Conservation (phyloP, 2,888 invertebrate species). For the Noctuana brunneofusca region DNA sequence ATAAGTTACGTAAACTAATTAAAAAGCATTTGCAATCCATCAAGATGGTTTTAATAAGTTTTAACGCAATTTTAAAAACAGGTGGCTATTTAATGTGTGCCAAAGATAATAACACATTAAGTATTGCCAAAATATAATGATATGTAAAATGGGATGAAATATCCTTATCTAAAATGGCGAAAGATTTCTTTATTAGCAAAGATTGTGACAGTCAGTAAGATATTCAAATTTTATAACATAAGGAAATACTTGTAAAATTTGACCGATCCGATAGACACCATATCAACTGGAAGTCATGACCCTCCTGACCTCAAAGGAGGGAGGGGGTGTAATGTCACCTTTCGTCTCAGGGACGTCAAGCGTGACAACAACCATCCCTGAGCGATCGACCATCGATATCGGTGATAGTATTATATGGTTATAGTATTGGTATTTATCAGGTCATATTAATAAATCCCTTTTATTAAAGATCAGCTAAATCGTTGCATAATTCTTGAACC, state of each 20-base stretch:
- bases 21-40: conserved; percentile 3
- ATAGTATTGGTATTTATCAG: no score
- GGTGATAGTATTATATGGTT: no score
- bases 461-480: no score
- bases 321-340: no score
- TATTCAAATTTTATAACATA: neutral
- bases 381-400: no score
- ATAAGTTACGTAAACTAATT: conserved; percentile 12
- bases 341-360: no score
- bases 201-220: neutral
- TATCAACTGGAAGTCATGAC: no score
- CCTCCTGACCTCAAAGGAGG: no score
- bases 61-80: conserved; percentile 11
- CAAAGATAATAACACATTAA: conserved; percentile 9
- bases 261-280: no score
- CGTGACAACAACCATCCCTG: no score
- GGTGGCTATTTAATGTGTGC: conserved; percentile 7
- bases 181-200: neutral
- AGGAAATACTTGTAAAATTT: neutral
- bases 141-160: conserved; percentile 17
- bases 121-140: conserved; percentile 7
- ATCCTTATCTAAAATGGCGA: conserved; percentile 9
- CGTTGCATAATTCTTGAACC: neutral
- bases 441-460: no score
- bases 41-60: conserved; percentile 19